These are phyloP conservation scores for Hiodon alosoides DNA, from an alignment of 2,113 vertebrate genomes.

Conservation along the genomic window DNA sequence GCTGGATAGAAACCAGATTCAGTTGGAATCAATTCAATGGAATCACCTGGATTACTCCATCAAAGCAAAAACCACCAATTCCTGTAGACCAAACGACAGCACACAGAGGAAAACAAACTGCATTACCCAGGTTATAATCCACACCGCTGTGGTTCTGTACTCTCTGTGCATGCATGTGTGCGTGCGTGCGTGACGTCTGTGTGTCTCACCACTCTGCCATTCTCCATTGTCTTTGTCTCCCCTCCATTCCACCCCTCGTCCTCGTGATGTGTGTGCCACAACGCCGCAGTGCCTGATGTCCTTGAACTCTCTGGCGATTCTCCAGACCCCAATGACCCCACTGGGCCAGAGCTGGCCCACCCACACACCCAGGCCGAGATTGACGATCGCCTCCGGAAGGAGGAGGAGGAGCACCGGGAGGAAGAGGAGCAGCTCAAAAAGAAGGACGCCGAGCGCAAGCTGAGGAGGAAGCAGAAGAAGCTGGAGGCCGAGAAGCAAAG, in stretches of 20 bases:
- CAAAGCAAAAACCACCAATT: neutral
- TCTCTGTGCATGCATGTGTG: too few species aligned
- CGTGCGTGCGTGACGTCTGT: conserved; percentile 24
- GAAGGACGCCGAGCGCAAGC: conserved; percentile 48
- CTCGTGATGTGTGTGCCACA: conserved; percentile 31
- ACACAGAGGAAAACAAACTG: conserved; percentile 4
- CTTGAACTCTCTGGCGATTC: conserved; percentile 76
- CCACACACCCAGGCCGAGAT: conserved; percentile 43
- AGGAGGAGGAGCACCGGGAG: conserved; percentile 45
- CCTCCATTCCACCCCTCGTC: conserved; percentile 1
- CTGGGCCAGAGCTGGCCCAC: conserved; percentile 13
- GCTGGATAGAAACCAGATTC: neutral
- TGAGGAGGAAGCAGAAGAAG: conserved; percentile 53
- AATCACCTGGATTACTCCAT: neutral
- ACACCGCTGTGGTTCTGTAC: neutral
- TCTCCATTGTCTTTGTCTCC: conserved; percentile 22
- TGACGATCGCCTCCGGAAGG: conserved; percentile 43
- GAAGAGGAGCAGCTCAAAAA: conserved; percentile 48
- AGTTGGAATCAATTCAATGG: neutral
- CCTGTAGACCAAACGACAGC: neutral
- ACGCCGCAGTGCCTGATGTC: conserved; percentile 50
- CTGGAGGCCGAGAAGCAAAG: conserved; percentile 47
- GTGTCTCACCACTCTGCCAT: neutral
- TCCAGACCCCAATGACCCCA: conserved; percentile 63
- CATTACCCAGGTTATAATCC: neutral